Base-by-base conservation (phyloP, 2,888 invertebrate genomes). In the Ichneumoninae sp. region DNA sequence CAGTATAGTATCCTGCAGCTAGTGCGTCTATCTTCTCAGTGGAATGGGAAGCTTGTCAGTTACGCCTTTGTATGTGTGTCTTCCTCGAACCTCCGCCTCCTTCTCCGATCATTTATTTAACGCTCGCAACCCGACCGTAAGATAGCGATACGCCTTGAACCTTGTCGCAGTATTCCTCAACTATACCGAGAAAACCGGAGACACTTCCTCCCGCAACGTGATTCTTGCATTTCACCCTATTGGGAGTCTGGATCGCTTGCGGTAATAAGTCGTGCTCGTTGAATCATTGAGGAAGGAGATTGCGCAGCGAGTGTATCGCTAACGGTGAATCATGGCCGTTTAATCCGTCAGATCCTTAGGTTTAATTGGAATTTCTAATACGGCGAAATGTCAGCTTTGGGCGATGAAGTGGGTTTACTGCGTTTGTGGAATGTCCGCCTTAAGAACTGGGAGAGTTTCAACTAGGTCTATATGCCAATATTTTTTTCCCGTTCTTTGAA, bases 31-130 rank as follows among this genome's bases (percentile, higher is more conserved):
- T 50, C 40, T 62, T 60, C 68, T 72, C 47, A 54, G 50, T 74
- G 74, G 26, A 62, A 78, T 54, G 40, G 54, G 60, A 68, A 50
- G 30, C 62, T 74, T 54, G 72, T 74, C 72, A 52, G 52, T 66
- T 71, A 33, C 72, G 50, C 62, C 60, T 13, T 44, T 68, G 44
- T 68, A 19, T 74, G 30, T 40, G 22, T 57, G 22, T 47, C 19
- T 19, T 50, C 57, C 50, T 22, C 22, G 19, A 54, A n/a, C 54
- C 40, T n/a, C 62, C 66, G 4, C 13, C 72, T 66, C 80, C 22
- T 65, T 74, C 68, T 44, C 62, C 52, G 78, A 79, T 83, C 33
- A 75, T 83, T 79, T 83, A 74, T 83, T 83, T 83, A 83, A 75
- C 82, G 44, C 69, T 47, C 44, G 44, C 69, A 82, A 72, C 77